phyloP scores from a whole-genome alignment of 2,888 invertebrate species.

The Smittia sp. region DNA sequence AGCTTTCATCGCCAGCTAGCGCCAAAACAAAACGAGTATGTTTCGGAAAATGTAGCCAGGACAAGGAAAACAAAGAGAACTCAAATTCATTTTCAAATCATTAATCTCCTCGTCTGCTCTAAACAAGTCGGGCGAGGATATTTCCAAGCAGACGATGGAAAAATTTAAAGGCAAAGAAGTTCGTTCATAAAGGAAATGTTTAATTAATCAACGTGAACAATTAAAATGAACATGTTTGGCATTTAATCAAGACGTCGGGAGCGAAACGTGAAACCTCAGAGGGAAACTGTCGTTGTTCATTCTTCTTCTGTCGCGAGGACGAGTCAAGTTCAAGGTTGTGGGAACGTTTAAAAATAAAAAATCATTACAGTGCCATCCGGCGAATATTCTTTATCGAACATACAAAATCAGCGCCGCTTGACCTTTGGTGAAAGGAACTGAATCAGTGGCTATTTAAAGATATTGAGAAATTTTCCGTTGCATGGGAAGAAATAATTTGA shows the following conservation, averaged over 20 bases:
- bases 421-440: background rate
- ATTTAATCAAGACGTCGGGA: conserved; percentile 13
- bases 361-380: too few relatives aligned
- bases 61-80: background rate
- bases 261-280: background rate
- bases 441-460: background rate
- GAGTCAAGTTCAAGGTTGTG: too few relatives aligned
- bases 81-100: conserved; percentile 19
- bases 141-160: background rate
- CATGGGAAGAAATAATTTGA: background rate
- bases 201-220: conserved; percentile 29
- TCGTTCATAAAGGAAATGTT: too few relatives aligned
- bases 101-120: conserved; percentile 10
- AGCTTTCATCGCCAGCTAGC: background rate
- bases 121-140: background rate
- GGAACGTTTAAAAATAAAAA: too few relatives aligned
- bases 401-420: background rate
- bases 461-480: background rate
- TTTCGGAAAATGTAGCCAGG: background rate
- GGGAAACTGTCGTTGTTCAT: background rate
- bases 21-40: background rate
- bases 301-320: too few relatives aligned
- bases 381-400: background rate
- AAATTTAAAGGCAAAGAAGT: background rate
- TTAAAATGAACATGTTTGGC: conserved; percentile 8